These are phyloP conservation scores for Muschampia plurimacula DNA, from an alignment of 2,888 invertebrate genomes.

Conservation along the genomic window DNA sequence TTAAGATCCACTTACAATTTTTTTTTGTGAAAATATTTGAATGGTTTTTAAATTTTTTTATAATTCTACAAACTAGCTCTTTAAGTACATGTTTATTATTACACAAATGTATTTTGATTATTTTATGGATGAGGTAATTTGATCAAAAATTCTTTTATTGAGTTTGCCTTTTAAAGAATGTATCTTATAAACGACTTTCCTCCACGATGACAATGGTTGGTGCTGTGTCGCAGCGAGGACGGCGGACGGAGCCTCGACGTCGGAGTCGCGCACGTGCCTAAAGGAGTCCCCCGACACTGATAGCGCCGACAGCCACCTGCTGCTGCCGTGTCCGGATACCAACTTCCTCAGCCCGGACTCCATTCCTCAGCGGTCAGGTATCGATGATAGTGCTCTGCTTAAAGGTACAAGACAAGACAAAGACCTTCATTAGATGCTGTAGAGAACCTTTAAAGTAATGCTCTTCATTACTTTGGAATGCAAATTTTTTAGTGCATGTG, in stretches of 20 bases:
- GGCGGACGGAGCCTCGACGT: conserved; percentile 69
- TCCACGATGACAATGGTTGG: background rate
- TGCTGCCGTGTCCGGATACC: conserved; percentile 90
- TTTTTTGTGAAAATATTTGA: no score
- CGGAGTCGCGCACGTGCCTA: conserved; percentile 87
- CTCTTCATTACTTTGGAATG: background rate
- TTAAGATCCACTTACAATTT: no score
- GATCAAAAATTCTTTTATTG: no score
- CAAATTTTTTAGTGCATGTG: background rate
- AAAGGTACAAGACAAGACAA: no score
- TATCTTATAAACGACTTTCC: no score
- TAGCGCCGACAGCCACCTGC: conserved; percentile 91
- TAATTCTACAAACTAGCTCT: no score
- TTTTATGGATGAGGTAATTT: no score
- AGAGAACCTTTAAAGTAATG: background rate
- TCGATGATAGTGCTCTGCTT: background rate
- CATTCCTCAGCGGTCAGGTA: conserved; percentile 60
- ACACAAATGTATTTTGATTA: no score
- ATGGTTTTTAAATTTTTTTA: no score
- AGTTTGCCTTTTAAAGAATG: no score
- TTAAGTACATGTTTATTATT: no score
- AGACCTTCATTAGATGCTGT: background rate
- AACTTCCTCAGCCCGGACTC: conserved; percentile 94
- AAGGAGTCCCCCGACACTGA: conserved; percentile 88
- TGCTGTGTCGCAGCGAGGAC: conserved; percentile 68